Conservation (phyloP, 2,113 vertebrate genomes). For the Sinosuthora webbiana region DNA sequence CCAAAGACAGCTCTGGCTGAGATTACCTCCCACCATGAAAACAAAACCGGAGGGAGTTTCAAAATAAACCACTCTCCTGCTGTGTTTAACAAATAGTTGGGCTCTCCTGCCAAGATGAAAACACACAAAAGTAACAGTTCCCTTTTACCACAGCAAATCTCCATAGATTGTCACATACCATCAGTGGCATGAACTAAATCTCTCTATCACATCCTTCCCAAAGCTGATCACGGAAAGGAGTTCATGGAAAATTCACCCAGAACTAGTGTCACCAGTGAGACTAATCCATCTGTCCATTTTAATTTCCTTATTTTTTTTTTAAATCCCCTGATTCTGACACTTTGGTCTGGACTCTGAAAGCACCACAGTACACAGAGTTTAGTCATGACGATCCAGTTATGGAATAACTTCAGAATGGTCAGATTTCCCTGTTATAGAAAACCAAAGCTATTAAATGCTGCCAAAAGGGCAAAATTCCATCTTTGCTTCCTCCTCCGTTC, state of each 20-base stretch:
- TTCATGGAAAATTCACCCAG: not conserved
- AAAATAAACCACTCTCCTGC: conserved; percentile 36
- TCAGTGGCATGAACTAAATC: not conserved
- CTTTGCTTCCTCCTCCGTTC: rapidly evolving
- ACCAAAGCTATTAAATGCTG: not conserved
- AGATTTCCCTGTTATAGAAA: not conserved
- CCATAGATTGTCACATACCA: not conserved
- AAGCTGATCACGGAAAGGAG: not conserved
- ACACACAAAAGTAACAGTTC: conserved; percentile 19
- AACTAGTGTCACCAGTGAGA: not conserved
- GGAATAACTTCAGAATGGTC: not conserved
- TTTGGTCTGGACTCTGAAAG: not conserved
- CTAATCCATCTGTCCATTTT: not conserved
- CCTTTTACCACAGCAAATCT: not conserved
- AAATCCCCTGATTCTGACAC: not conserved
- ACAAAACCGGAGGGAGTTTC: conserved; percentile 39
- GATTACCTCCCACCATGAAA: conserved; percentile 31
- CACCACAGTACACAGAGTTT: not conserved
- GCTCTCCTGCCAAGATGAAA: conserved; percentile 30
- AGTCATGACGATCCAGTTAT: not conserved
- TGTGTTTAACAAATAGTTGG: conserved; percentile 33
- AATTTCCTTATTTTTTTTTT: not conserved
- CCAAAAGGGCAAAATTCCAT: not conserved
- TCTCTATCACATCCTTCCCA: not conserved
- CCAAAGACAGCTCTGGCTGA: not conserved